Conservation (phyloP, 2,797 vertebrate genomes). For the Enteromius mattozi region DNA sequence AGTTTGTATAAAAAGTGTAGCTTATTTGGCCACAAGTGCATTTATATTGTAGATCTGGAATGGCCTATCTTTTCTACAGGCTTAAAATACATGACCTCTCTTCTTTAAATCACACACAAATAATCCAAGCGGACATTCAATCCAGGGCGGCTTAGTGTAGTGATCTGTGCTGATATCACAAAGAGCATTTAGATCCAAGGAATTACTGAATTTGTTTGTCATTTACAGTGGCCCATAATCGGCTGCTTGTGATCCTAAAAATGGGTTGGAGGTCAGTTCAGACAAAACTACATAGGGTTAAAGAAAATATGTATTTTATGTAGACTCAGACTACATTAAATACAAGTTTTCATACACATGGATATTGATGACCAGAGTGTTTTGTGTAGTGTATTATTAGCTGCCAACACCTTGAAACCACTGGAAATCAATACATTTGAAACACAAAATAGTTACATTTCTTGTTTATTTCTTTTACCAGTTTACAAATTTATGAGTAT, state of each 20-base stretch:
- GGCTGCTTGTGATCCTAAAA: not conserved
- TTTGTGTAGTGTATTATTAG: not conserved
- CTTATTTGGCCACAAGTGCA: not conserved
- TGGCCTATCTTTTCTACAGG: not conserved
- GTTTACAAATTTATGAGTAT: not conserved
- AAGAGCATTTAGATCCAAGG: not conserved
- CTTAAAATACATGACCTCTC: not conserved
- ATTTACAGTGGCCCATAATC: not conserved
- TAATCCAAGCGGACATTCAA: slow-evolving; percentile 18
- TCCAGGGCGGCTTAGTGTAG: not conserved
- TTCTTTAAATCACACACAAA: slow-evolving; percentile 14
- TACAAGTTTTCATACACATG: not conserved
- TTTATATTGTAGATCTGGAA: not conserved
- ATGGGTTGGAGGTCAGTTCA: not conserved
- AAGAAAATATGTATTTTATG: not conserved
- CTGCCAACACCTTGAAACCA: not conserved
- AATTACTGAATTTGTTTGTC: slow-evolving; percentile 16
- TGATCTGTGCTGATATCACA: not conserved
- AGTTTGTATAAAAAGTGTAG: not conserved
- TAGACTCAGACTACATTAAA: not conserved
- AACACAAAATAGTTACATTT: not conserved
- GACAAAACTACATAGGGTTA: not conserved
- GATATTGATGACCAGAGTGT: not conserved
- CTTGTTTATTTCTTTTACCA: not conserved
- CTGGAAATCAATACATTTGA: not conserved